Evolutionary conservation across 2,888 invertebrate genomes (phyloP).

Genomic region (Lordiphosa fenestrarum): DNA sequence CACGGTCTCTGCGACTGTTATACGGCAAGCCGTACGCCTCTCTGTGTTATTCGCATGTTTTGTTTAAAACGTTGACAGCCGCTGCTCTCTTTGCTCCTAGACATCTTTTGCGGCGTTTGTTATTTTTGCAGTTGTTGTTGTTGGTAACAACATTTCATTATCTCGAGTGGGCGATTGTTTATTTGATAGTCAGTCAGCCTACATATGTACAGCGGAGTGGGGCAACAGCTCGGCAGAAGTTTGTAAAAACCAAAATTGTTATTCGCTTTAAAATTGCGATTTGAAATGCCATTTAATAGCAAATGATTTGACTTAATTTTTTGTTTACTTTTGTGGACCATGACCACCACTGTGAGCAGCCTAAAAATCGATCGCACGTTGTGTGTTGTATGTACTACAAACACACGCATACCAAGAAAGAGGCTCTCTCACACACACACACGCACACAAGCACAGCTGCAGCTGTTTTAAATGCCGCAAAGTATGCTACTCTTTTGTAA

Average conservation of each 20-base stretch:
- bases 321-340: background rate
- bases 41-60: constrained; percentile 53
- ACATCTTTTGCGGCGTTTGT: constrained; percentile 50
- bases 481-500: constrained; percentile 29
- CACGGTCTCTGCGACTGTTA: constrained; percentile 40
- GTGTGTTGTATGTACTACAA: constrained; percentile 35
- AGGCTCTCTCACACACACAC: constrained; percentile 12
- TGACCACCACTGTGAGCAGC: constrained; percentile 34
- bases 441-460: constrained; percentile 24
- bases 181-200: constrained; percentile 55
- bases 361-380: constrained; percentile 67
- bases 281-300: background rate
- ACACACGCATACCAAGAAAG: constrained; percentile 31
- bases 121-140: constrained; percentile 29
- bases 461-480: constrained; percentile 55
- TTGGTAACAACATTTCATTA: constrained; percentile 56
- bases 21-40: constrained; percentile 42
- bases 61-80: constrained; percentile 46
- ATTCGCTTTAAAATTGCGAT: too few species aligned
- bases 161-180: constrained; percentile 65
- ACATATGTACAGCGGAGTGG: background rate
- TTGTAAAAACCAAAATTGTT: too few species aligned
- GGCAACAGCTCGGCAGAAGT: background rate
- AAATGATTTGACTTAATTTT: background rate
- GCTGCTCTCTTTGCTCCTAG: constrained; percentile 27